Conservation (phyloP, 2,113 vertebrate genomes). For the Solea senegalensis region DNA sequence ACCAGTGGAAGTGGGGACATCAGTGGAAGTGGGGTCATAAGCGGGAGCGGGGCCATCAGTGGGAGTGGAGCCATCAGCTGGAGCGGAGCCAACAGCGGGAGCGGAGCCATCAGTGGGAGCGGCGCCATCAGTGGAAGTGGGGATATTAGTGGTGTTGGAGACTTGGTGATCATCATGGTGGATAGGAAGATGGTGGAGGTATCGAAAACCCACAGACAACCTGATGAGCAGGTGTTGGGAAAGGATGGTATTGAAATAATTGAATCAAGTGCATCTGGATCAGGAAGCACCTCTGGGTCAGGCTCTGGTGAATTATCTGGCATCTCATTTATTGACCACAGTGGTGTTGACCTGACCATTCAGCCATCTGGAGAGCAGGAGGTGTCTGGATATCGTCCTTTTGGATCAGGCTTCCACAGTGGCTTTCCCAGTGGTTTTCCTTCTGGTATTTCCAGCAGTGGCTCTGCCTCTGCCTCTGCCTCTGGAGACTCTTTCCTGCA, state of each 20-base stretch:
- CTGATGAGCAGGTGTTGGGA: constrained; percentile 81
- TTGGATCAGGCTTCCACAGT: constrained; percentile 73
- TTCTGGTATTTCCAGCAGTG: constrained; percentile 47
- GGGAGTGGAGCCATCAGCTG: constrained; percentile 65
- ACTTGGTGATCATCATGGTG: constrained; percentile 79
- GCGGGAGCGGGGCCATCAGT: constrained; percentile 43
- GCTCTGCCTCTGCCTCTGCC: constrained; percentile 39
- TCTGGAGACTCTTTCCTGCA: constrained; percentile 52
- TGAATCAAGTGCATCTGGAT: constrained; percentile 51
- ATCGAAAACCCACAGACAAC: constrained; percentile 51
- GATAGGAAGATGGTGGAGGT: constrained; percentile 76
- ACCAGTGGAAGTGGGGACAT: constrained; percentile 53
- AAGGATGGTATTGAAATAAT: constrained; percentile 75
- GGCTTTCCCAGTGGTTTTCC: constrained; percentile 71
- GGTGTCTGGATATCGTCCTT: constrained; percentile 81
- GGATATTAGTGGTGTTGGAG: constrained; percentile 63
- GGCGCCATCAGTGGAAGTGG: constrained; percentile 71
- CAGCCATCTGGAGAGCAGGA: constrained; percentile 82
- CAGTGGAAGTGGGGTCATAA: constrained; percentile 75
- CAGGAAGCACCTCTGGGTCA: constrained; percentile 36
- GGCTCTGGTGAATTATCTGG: constrained; percentile 72
- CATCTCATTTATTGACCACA: constrained; percentile 82
- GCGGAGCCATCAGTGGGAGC: constrained; percentile 70
- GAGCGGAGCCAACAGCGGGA: constrained; percentile 64
- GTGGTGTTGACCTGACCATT: constrained; percentile 80